These are phyloP conservation scores for Megaceryle torquata DNA, from an alignment of 2,113 vertebrate species.

Conservation along the genomic window DNA sequence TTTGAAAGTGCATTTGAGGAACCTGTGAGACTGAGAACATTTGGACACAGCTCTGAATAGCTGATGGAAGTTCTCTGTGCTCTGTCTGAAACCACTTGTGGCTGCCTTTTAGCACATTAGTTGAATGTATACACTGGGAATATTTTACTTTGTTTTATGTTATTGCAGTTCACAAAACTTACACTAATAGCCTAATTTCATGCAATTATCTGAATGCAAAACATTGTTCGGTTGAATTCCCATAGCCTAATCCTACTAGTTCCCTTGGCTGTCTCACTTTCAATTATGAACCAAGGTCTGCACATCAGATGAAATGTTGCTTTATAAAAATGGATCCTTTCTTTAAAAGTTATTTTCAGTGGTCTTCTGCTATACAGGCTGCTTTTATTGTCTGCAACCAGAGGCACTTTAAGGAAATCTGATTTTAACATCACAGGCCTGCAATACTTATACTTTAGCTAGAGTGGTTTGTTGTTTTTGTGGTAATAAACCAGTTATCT, in stretches of 20 bases:
- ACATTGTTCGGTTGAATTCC: slow-evolving; percentile 34
- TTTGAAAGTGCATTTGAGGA: slow-evolving; percentile 22
- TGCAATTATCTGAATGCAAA: slow-evolving; percentile 55
- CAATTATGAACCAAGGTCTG: slow-evolving; percentile 15
- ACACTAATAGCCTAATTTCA: slow-evolving; percentile 49
- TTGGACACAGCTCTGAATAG: not conserved
- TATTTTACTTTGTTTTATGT: slow-evolving; percentile 46
- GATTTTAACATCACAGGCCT: slow-evolving; percentile 13
- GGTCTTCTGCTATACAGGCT: not conserved
- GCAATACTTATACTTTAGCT: not conserved
- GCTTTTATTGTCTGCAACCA: not conserved
- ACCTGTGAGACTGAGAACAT: not conserved
- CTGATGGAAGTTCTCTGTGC: not conserved
- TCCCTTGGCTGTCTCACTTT: slow-evolving; percentile 34
- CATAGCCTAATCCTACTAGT: not conserved
- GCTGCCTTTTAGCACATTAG: not conserved
- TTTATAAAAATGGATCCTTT: slow-evolving; percentile 6
- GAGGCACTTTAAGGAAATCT: not conserved
- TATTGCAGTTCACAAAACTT: slow-evolving; percentile 34
- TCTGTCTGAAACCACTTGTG: not conserved
- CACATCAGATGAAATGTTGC: not conserved
- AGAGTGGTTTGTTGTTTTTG: not conserved
- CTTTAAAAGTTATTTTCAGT: slow-evolving; percentile 14
- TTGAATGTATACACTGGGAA: slow-evolving; percentile 20
- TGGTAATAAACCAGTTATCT: not conserved